These are phyloP conservation scores for Sycophila sp. DNA, from an alignment of 1,140 invertebrate genomes.

Conservation along the genomic window DNA sequence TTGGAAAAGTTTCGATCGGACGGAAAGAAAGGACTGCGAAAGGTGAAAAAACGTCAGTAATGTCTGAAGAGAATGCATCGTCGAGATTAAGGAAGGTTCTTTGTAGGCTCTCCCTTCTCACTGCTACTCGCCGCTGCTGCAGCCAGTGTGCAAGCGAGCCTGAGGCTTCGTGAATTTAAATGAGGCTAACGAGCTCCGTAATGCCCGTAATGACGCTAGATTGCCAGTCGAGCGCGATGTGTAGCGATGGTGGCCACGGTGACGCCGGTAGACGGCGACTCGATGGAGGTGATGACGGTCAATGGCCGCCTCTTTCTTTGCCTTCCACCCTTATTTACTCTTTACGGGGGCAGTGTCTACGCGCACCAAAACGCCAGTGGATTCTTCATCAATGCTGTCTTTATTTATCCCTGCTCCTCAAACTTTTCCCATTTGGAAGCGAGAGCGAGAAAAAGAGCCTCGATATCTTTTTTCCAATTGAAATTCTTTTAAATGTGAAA, in stretches of 20 bases:
- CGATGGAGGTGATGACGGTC: not conserved
- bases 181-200: conserved; percentile 66
- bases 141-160: too few species aligned
- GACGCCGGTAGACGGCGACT: too few species aligned
- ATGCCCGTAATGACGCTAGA: conserved; percentile 65
- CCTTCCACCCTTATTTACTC: not conserved
- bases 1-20: too few species aligned
- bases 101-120: too few species aligned
- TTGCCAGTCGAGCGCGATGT: conserved; percentile 48
- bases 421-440: conserved; percentile 17
- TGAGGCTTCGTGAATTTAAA: conserved; percentile 60
- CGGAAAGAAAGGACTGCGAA: conserved; percentile 1
- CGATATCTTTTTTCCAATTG: not conserved
- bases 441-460: not conserved
- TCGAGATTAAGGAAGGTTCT: conserved; percentile 31
- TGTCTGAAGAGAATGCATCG: conserved; percentile 37
- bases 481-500: not conserved
- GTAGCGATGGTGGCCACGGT: not conserved
- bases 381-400: conserved; percentile 33
- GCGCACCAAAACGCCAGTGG: not conserved
- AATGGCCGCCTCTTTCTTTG: not conserved
- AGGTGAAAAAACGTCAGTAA: not conserved
- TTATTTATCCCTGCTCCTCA: conserved; percentile 31
- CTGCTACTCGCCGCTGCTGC: too few species aligned
- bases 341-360: not conserved